Evolutionary conservation across 2,797 vertebrate genomes (phyloP), one percentile per base, ranked within the genome.

Genomic region (Falco biarmicus): DNA sequence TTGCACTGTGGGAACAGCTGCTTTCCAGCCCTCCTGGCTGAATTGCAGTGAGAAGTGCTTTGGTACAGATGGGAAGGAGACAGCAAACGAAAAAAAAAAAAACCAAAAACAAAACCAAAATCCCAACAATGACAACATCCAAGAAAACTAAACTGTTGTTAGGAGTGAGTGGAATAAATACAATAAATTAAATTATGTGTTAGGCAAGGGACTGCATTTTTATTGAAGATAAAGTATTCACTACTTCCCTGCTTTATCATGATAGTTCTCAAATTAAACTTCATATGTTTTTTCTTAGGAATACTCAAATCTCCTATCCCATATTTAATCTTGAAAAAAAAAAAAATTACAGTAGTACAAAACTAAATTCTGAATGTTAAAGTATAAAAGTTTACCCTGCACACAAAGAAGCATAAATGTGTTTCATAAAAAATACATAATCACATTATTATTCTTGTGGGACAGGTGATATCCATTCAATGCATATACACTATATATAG

Each of bases 21-120:
- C 76, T 97, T 79, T 96, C 94, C 95, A 97, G 65, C 93, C 97
- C 94, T 97, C 96, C 92, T 97, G 97, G 93, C 95, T 96, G 93
- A 97, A 94, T 89, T 93, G 59, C 81, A 53, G 54, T 89, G 87
- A 80, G 64, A 89, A 95, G 48, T 45, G 47, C 25, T 94, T 91
- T n/a, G 29, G 82, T 85, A 68, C 84, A 96, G 95, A 97, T 94
- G 96, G 97, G 66, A 96, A 97, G 91, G 89, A 97, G 84, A 75
- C 60, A 75, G 48, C 15, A 80, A 92, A 57, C 11, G n/a, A 28
- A 56, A 47, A 34, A 93, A 68, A 56, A n/a, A 39, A 11, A 11
- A 37, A 9, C 34, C 34, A 34, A 9, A 37, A 37, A 9, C 37
- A 39, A 39, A 39, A 39, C 37, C 39, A 82, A 91, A 85, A 89